Evolutionary conservation across 2,888 invertebrate genomes (phyloP), one percentile per base, ranked within the genome.

Genomic region (Ochlodes sylvanus): DNA sequence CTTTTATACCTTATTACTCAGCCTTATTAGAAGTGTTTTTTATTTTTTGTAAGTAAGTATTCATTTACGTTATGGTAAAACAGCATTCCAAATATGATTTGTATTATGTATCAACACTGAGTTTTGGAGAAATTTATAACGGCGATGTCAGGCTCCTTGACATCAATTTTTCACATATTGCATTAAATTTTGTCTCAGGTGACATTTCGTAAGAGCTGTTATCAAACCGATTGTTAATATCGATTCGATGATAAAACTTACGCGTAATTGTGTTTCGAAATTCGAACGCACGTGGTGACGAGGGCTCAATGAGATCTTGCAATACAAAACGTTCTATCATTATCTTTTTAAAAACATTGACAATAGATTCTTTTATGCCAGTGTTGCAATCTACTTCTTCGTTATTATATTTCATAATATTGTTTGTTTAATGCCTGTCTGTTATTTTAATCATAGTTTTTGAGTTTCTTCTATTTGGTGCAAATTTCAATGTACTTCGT

Each of bases 191-290:
- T 71, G 71, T 74, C 72, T 79, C 74, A 75, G 74, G 73, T 71
- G 71, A 72, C 70, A 80, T 89, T 87, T 87, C 85, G 81, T 78
- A 89, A 89, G 61, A 67, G 7, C 57, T 63, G 71, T 82, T 83
- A 84, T 83, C 81, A 76, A 79, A 72, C 78, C 75, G 79, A 81
- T 81, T 80, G 76, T 80, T 79, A 77, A 75, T 76, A 79, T 75
- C 77, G 77, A 79, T 74, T 78, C 76, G 78, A 77, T 76, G 78
- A 80, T 82, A 82, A 79, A 80, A 77, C 72, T 79, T 72, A 70
- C 70, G 74, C 72, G 78, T 83, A 84, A 87, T 84, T 83, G 76
- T 61, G 77, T 89, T 87, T 86, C 84, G 84, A 79, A 89, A 89
- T 75, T 81, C 71, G 80, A 81, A 70, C 82, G 81, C 79, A 78